Percentiles rank a stretch among this genome's conserved stretches.
phyloP scores from a whole-genome alignment of 1,140 invertebrate species.

The Leptestheria dahalacensis region DNA sequence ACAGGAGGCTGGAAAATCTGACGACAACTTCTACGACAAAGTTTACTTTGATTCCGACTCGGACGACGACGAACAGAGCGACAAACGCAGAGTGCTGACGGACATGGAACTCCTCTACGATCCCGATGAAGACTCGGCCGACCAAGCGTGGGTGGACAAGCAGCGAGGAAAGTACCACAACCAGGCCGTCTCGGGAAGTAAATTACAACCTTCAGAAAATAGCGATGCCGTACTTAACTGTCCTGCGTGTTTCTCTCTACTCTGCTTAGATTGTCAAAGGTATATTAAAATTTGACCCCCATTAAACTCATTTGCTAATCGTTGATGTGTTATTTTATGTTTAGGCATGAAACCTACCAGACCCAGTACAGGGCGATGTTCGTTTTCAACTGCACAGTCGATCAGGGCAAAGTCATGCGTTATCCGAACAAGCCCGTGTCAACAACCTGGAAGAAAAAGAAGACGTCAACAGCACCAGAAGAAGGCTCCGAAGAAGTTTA shows the following conservation, averaged over 20 bases:
- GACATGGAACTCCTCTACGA: conserved; percentile 42
- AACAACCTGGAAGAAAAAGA: conserved; percentile 21
- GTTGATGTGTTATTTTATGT: conserved; percentile 7
- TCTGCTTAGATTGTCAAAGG: conserved; percentile 45
- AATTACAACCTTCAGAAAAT: conserved; percentile 21
- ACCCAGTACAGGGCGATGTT: conserved; percentile 50
- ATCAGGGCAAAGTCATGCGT: conserved; percentile 30
- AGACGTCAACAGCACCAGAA: conserved; percentile 18
- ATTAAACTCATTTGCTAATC: neutral
- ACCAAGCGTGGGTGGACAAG: conserved; percentile 39
- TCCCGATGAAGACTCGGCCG: conserved; percentile 39
- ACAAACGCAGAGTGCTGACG: conserved; percentile 21
- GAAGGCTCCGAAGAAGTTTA: conserved; percentile 28
- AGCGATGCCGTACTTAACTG: conserved; percentile 46
- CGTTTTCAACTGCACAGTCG: conserved; percentile 40
- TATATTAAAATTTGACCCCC: conserved; percentile 21
- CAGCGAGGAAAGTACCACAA: conserved; percentile 26
- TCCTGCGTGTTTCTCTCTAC: conserved; percentile 41
- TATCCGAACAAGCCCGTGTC: conserved; percentile 16
- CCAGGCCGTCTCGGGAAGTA: neutral
- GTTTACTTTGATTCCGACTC: conserved; percentile 37
- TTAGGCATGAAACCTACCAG: conserved; percentile 38
- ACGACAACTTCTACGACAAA: conserved; percentile 28
- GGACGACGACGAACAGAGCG: conserved; percentile 24
- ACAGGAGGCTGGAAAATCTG: conserved; percentile 9